phyloP scores from a whole-genome alignment of 2,888 invertebrate genomes.

The Pollenia labialis region DNA sequence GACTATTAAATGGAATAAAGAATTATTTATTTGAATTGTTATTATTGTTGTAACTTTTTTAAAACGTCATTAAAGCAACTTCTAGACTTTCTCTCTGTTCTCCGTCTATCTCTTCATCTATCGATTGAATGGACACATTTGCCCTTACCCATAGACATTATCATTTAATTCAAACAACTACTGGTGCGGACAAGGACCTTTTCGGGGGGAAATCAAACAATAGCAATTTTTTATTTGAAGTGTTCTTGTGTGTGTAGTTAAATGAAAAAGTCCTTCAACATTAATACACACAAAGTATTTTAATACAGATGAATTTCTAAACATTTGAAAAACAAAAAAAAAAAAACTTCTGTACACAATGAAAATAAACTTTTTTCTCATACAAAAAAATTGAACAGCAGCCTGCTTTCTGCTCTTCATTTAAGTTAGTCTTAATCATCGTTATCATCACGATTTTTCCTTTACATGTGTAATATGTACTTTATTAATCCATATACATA shows the following conservation, averaged over 20 bases:
- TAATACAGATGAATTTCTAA: constrained; percentile 45
- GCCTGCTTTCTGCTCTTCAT: constrained; percentile 11
- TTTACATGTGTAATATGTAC: not conserved
- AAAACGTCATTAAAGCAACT: constrained; percentile 34
- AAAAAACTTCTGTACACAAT: constrained; percentile 35
- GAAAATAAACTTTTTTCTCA: constrained; percentile 32
- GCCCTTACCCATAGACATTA: constrained; percentile 8
- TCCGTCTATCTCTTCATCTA: not conserved
- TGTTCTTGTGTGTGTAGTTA: constrained; percentile 26
- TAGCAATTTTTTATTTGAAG: constrained; percentile 45
- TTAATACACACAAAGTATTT: constrained; percentile 35
- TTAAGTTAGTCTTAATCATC: not conserved
- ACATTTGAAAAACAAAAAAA: constrained; percentile 24
- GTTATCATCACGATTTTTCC: not conserved
- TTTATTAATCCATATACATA: too few species aligned
- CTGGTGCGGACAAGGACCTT: constrained; percentile 69
- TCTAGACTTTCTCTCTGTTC: not conserved
- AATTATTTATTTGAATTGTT: constrained; percentile 18
- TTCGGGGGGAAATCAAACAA: constrained; percentile 40
- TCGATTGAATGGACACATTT: not conserved
- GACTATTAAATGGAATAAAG: not conserved
- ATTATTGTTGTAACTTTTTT: constrained; percentile 10
- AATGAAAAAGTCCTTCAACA: constrained; percentile 59
- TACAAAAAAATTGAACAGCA: constrained; percentile 37
- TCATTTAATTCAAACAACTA: constrained; percentile 30